These are phyloP conservation scores for Clistopyga incitator DNA, from an alignment of 2,888 invertebrate species.

Conservation along the genomic window DNA sequence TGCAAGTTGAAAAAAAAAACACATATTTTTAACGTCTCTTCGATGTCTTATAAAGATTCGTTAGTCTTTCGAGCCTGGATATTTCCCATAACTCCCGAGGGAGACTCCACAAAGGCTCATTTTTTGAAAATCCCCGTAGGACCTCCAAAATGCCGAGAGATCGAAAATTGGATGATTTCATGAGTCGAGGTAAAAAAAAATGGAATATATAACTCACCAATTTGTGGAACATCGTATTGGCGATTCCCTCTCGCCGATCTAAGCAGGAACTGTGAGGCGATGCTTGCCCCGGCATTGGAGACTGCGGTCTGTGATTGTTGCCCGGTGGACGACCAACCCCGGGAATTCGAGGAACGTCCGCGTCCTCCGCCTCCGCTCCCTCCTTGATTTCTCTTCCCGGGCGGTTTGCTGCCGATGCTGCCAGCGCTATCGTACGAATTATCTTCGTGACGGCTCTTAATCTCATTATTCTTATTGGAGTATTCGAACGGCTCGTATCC, in stretches of 20 bases:
- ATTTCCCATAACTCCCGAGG: too few species aligned
- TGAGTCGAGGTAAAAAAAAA: too few species aligned
- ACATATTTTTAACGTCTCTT: too few species aligned
- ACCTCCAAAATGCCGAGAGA: too few species aligned
- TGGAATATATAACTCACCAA: constrained; percentile 87
- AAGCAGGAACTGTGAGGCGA: constrained; percentile 92
- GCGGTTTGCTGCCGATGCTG: constrained; percentile 22
- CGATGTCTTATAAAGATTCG: too few species aligned
- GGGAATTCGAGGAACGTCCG: constrained; percentile 78
- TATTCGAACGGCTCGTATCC: constrained; percentile 32
- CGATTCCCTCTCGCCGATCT: constrained; percentile 88
- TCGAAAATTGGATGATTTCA: too few species aligned
- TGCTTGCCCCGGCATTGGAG: constrained; percentile 82
- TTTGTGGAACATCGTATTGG: constrained; percentile 94
- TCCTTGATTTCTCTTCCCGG: constrained; percentile 52
- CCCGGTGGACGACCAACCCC: constrained; percentile 78
- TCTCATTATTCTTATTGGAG: constrained; percentile 36
- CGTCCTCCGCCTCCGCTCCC: constrained; percentile 72
- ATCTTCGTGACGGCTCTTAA: constrained; percentile 48
- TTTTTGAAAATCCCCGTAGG: too few species aligned
- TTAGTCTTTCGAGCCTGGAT: too few species aligned
- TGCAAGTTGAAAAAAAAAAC: too few species aligned
- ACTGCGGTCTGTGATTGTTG: constrained; percentile 67
- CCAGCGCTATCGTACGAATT: constrained; percentile 44
- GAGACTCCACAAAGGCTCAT: too few species aligned